Percentiles rank a stretch among this genome's conserved stretches.
Evolutionary conservation across 2,888 invertebrate genomes (phyloP).

Genomic region (Aelia acuminata): DNA sequence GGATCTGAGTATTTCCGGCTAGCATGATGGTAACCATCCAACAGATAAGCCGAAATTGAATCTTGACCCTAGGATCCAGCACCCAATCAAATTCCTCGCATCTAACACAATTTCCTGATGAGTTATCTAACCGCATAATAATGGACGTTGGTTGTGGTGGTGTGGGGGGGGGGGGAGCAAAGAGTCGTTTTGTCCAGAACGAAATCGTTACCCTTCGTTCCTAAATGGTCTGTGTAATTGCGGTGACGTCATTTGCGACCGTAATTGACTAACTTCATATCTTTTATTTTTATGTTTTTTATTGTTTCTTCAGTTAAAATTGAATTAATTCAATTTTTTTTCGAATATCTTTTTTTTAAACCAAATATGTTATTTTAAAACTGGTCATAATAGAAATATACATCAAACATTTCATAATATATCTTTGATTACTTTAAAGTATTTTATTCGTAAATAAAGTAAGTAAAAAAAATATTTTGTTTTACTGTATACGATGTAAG

Average conservation of each 20-base stretch:
- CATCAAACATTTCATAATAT: too few species aligned
- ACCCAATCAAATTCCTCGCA: conserved; percentile 30
- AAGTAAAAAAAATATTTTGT: too few species aligned
- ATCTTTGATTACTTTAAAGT: too few species aligned
- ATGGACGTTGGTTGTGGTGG: too few species aligned
- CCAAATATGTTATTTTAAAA: too few species aligned
- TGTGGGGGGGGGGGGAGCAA: too few species aligned
- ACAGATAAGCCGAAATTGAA: conserved; percentile 41
- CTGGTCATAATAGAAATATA: too few species aligned
- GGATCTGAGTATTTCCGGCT: conserved; percentile 21
- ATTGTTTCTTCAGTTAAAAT: too few species aligned
- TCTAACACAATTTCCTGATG: conserved; percentile 51
- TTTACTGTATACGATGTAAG: too few species aligned
- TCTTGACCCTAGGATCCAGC: conserved; percentile 32
- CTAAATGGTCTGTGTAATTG: neutral
- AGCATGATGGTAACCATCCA: neutral
- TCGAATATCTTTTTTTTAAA: too few species aligned
- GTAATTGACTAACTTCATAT: neutral
- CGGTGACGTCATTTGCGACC: neutral
- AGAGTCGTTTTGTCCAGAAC: neutral
- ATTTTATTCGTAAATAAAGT: too few species aligned
- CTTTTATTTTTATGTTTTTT: neutral
- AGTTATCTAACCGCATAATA: conserved; percentile 42
- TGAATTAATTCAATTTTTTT: too few species aligned
- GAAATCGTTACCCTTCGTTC: neutral